Evolutionary conservation across 2,797 vertebrate genomes (phyloP).

Genomic region (Sciaenops ocellatus): DNA sequence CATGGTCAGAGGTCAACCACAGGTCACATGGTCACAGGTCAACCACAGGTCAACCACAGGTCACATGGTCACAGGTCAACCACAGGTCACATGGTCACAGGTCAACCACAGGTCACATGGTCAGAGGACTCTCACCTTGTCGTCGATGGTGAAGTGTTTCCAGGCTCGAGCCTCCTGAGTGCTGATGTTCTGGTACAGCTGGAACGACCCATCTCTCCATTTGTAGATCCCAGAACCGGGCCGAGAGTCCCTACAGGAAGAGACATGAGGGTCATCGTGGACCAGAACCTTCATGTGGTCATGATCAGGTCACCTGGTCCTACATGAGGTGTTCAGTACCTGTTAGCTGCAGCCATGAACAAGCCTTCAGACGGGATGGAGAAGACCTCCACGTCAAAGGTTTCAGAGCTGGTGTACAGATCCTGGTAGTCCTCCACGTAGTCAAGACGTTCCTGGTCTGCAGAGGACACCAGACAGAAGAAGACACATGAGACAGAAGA

Average conservation of each 20-base stretch:
- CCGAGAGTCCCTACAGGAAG: slow-evolving; percentile 64
- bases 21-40: too few relatives aligned
- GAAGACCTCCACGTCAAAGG: slow-evolving; percentile 91
- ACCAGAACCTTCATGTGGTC: neutral
- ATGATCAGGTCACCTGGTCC: neutral
- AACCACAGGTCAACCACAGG: too few relatives aligned
- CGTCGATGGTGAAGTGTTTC: slow-evolving; percentile 90
- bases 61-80: too few relatives aligned
- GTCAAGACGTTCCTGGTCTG: slow-evolving; percentile 89
- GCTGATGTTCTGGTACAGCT: slow-evolving; percentile 90
- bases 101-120: neutral
- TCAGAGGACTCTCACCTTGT: slow-evolving; percentile 81
- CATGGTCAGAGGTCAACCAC: too few relatives aligned
- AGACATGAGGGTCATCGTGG: slow-evolving; percentile 1
- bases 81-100: too few relatives aligned
- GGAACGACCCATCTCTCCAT: slow-evolving; percentile 88
- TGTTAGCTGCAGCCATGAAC: slow-evolving; percentile 90
- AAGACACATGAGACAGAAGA: too few relatives aligned
- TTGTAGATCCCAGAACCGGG: slow-evolving; percentile 89
- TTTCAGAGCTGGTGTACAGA: slow-evolving; percentile 89
- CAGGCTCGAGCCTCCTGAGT: slow-evolving; percentile 92
- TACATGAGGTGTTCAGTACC: slow-evolving; percentile 31
- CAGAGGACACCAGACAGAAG: neutral
- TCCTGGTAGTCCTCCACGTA: slow-evolving; percentile 94
- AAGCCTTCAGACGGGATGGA: slow-evolving; percentile 88